Evolutionary conservation across 2,888 invertebrate species (phyloP), one percentile per base, ranked within the genome.

Genomic region (Byasa hedistus): DNA sequence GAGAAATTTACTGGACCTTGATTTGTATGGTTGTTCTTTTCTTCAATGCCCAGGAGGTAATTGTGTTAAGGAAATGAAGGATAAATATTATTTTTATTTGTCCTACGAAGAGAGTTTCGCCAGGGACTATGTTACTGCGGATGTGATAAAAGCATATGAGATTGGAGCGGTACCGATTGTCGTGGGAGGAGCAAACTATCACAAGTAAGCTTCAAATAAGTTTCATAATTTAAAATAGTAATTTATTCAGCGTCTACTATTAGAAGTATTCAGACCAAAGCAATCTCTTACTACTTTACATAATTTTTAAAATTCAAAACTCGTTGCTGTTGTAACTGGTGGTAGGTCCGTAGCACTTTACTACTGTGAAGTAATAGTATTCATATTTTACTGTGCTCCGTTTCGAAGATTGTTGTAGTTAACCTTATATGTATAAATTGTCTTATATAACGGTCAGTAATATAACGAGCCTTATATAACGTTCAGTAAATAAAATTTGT

Each of bases 91-190:
- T 58, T 92, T 89, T 70, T 87, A 89, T 72, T 76, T 90, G 58
- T 84, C 80, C 0, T 73, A 77, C 57, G 90, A 91, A 70, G 72
- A 72, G 0, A 79, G 78, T 66, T 61, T 77, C 1, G 71, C 82
- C 0, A 81, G 81, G 48, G 91, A 91, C 71, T 91, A 84, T 73
- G 83, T 91, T 5, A 86, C 86, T 0, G 73, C 76, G 8, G 86
- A 87, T 69, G 82, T 91, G 0, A 68, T 89, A 39, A 82, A 81
- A 44, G 90, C 91, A 0, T 86, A 92, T 70, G 89, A 94, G 74
- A 90, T 93, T 79, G 89, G 93, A 74, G 89, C 94, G 36, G 87
- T 95, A 0, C 95, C 95, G 0, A 92, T 95, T 36, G 94, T 95
- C 7, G 88, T 93, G 77, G 95, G 95, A 22, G 94, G 93, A 19